Evolutionary conservation across 2,113 vertebrate species (phyloP).

Genomic region (Carassius gibelio): DNA sequence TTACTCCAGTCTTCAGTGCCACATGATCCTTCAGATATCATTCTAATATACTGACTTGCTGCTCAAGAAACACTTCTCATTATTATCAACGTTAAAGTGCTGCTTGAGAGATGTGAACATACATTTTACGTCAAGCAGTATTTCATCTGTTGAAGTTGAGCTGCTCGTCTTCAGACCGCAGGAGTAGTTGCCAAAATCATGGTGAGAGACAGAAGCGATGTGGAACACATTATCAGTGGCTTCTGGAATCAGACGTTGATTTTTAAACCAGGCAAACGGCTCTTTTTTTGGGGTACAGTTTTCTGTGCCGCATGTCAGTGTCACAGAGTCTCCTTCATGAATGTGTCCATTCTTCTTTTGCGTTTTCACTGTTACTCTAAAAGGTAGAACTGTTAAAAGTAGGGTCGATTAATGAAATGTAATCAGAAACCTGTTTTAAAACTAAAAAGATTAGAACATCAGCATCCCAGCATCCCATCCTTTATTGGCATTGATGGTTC

Average conservation of each 20-base stretch:
- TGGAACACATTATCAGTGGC: background rate
- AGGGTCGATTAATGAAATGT: background rate
- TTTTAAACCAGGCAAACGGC: slow-evolving; percentile 23
- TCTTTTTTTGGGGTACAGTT: slow-evolving; percentile 2
- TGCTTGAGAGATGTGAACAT: background rate
- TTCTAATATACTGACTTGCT: no score
- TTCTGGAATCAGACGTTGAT: background rate
- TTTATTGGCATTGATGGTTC: no score
- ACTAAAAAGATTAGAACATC: no score
- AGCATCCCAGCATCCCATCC: no score
- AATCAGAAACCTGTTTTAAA: background rate
- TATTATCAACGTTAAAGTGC: background rate
- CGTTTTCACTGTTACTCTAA: slow-evolving; percentile 1
- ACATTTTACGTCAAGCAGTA: slow-evolving; percentile 38
- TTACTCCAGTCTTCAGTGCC: no score
- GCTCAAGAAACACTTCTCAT: no score
- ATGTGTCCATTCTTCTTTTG: background rate
- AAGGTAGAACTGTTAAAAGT: slow-evolving; percentile 16
- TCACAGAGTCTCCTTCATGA: slow-evolving; percentile 33
- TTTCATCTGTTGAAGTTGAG: background rate
- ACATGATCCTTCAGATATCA: no score
- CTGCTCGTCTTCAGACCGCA: slow-evolving; percentile 1
- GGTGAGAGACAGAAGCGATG: slow-evolving; percentile 1
- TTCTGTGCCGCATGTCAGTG: slow-evolving; percentile 23
- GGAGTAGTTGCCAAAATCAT: slow-evolving; percentile 23